phyloP scores from a whole-genome alignment of 1,140 invertebrate species.

The Caenorhabditis elegans region DNA sequence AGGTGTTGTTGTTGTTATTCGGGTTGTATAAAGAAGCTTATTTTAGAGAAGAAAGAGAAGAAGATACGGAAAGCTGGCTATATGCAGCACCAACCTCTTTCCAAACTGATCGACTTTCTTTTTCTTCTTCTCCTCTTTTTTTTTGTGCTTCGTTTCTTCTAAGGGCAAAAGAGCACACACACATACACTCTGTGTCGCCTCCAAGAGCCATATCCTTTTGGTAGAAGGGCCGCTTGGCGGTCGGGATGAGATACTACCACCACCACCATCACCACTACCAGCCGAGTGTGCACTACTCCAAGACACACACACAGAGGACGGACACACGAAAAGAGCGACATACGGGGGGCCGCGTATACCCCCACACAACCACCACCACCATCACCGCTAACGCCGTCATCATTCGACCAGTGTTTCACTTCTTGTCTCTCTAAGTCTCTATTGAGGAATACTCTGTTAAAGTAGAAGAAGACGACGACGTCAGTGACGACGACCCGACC shows the following conservation, averaged over 20 bases:
- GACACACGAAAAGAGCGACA: background rate
- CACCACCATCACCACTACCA: no score
- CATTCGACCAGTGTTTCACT: background rate
- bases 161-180: background rate
- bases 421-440: slow-evolving; percentile 25
- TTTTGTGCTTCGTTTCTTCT: background rate
- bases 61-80: no score
- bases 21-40: no score
- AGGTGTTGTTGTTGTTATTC: no score
- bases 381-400: slow-evolving; percentile 6
- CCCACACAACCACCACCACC: no score
- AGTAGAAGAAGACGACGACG: background rate
- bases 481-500: background rate
- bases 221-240: background rate
- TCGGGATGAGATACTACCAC: background rate
- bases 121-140: background rate
- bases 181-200: background rate
- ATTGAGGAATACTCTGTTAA: background rate
- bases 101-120: background rate
- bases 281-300: background rate
- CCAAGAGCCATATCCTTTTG: background rate
- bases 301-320: background rate
- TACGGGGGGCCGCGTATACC: background rate
- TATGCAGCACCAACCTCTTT: no score
- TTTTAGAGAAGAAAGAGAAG: no score